These are phyloP conservation scores for Karalla daura DNA, from an alignment of 2,797 vertebrate species.

Conservation along the genomic window DNA sequence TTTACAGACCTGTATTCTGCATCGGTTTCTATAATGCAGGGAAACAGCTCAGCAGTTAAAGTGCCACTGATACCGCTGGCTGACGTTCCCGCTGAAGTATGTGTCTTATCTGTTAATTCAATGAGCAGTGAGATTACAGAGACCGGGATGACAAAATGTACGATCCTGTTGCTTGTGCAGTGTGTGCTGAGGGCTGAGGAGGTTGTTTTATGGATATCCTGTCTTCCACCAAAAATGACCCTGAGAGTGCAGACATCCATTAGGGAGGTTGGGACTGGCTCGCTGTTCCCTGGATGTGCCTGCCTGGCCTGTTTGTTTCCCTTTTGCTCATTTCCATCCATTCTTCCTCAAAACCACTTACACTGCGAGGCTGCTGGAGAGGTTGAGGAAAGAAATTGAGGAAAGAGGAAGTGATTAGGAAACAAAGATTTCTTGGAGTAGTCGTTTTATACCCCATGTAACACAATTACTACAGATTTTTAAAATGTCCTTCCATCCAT, in stretches of 20 bases:
- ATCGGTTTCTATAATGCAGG: background rate
- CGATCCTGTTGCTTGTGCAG: slow-evolving; percentile 1
- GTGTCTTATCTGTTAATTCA: slow-evolving; percentile 11
- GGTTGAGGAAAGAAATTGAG: background rate
- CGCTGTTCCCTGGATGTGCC: slow-evolving; percentile 8
- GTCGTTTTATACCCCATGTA: no score
- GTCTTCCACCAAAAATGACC: background rate
- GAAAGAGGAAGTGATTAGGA: background rate
- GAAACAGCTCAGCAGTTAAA: slow-evolving; percentile 5
- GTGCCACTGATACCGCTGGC: background rate
- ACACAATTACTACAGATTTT: no score
- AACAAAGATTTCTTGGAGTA: background rate
- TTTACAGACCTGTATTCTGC: background rate
- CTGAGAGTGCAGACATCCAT: slow-evolving; percentile 13
- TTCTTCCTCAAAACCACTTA: slow-evolving; percentile 6
- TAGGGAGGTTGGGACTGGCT: slow-evolving; percentile 15
- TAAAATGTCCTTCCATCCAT: no score
- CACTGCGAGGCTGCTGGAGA: background rate
- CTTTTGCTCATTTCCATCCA: slow-evolving; percentile 22
- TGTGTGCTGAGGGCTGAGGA: slow-evolving; percentile 24
- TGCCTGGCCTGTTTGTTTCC: slow-evolving; percentile 26
- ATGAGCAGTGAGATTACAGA: background rate
- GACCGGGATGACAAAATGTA: background rate
- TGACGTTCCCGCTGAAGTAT: slow-evolving; percentile 2
- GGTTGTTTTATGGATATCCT: slow-evolving; percentile 12